Base-by-base conservation (phyloP, 2,888 invertebrate genomes). In the Eupeodes latifasciatus region DNA sequence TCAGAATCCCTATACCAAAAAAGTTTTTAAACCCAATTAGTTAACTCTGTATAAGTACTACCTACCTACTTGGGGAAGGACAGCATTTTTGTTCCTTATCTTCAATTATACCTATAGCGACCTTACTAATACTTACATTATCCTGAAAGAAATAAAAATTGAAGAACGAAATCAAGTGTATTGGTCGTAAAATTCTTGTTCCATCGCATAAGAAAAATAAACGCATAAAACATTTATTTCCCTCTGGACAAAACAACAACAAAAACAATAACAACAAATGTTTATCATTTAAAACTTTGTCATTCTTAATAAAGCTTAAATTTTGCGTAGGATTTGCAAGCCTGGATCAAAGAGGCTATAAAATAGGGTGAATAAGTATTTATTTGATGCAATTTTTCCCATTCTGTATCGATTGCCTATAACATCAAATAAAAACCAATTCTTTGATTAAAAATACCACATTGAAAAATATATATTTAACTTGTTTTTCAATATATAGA, bases 211-310 rank as follows among this genome's bases (percentile, higher is more conserved):
- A 59, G 59, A 36, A 36, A 59, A 59, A 59, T 59, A 59, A 59
- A 59, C 34, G 34, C 5, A 59, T 36, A 59, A 34, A 59, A 36
- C 14, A 59, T 59, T 59, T 59, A 34, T 34, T 59, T n/a, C 7
- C 59, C 59, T 36, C n/a, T 59, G 59, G 59, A 36, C 59, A 36
- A 36, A 59, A 59, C 59, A 59, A 40, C 40, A 40, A 40, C 5
- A 40, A 40, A 5, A 40, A 40, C 40, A 40, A 40, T 9, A 40
- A 40, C 40, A 40, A 40, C 40, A 40, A 59, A 34, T 59, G 34
- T 59, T 59, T 59, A 59, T 59, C 59, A 59, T 36, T 59, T 36
- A 59, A 59, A 59, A 59, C 36, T 59, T 59, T 34, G 34, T 59
- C 59, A 59, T n/a, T 59, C 7, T 14, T 57, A 34, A 34, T 59